Percentiles rank a stretch among this genome's conserved stretches.
Conservation (phyloP, 2,888 invertebrate genomes). For the Matsumyia berberina region DNA sequence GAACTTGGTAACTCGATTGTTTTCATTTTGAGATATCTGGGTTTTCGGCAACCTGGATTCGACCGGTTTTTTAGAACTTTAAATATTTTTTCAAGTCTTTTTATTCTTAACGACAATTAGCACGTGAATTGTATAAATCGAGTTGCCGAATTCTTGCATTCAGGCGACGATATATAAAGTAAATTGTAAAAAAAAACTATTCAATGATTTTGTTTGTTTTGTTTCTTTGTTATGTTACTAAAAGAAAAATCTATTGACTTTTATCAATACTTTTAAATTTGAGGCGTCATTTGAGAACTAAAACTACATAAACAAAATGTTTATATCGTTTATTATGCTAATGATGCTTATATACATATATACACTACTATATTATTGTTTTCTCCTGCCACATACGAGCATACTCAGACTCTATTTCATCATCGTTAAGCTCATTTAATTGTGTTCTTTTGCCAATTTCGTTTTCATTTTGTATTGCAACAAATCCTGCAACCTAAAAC, state of each 20-base stretch:
- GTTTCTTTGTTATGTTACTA: constrained; percentile 57
- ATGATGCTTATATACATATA: constrained; percentile 31
- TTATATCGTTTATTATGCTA: constrained; percentile 23
- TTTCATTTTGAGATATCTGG: too few relatives aligned
- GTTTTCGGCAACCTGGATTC: too few relatives aligned
- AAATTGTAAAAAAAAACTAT: constrained; percentile 52
- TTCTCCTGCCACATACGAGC: constrained; percentile 36
- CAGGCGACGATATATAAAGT: too few relatives aligned
- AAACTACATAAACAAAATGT: constrained; percentile 19
- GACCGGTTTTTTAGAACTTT: too few relatives aligned
- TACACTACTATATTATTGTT: constrained; percentile 29
- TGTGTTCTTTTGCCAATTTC: constrained; percentile 12
- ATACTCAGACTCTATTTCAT: constrained; percentile 33
- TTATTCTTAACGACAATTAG: too few relatives aligned
- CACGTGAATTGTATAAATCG: too few relatives aligned
- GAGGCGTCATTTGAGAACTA: constrained; percentile 25
- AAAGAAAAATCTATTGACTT: constrained; percentile 55
- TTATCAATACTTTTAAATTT: constrained; percentile 52
- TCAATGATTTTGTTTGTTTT: constrained; percentile 64
- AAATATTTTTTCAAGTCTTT: too few relatives aligned
- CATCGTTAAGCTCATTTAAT: constrained; percentile 43
- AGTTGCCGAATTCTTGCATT: too few relatives aligned
- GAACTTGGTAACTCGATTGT: too few relatives aligned
- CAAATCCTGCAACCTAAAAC: constrained; percentile 9
- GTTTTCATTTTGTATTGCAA: constrained; percentile 40